These are phyloP conservation scores for Gracilinanus agilis DNA, from an alignment of 2,113 vertebrate genomes.

Conservation along the genomic window DNA sequence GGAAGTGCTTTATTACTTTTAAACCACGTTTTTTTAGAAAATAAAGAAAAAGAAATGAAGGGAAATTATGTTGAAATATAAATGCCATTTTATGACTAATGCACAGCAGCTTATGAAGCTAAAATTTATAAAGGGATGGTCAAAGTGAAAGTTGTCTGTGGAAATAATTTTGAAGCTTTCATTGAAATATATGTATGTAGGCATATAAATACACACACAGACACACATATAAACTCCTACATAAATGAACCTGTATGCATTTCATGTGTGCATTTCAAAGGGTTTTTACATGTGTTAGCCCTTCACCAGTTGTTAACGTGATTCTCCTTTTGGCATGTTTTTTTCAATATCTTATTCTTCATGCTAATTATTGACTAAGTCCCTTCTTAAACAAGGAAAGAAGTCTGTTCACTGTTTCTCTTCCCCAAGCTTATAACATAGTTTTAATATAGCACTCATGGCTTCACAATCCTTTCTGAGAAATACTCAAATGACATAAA, in stretches of 20 bases:
- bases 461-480: constrained; percentile 57
- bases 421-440: constrained; percentile 63
- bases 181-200: constrained; percentile 54
- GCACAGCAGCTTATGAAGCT: constrained; percentile 81
- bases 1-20: constrained; percentile 87
- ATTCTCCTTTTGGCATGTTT: constrained; percentile 67
- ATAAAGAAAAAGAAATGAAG: constrained; percentile 81
- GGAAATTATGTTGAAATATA: constrained; percentile 86
- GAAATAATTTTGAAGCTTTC: constrained; percentile 50
- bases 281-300: constrained; percentile 78
- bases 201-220: constrained; percentile 50
- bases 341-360: constrained; percentile 53
- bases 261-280: constrained; percentile 78
- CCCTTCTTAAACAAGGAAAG: constrained; percentile 41
- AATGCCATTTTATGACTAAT: constrained; percentile 86
- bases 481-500: constrained; percentile 40
- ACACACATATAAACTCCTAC: constrained; percentile 74
- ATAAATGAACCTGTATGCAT: constrained; percentile 81
- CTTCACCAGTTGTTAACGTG: constrained; percentile 77
- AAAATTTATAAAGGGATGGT: constrained; percentile 83
- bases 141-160: constrained; percentile 72
- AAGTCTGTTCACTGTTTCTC: constrained; percentile 70
- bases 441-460: constrained; percentile 63
- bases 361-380: constrained; percentile 47
- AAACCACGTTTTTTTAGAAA: constrained; percentile 82